Percentiles rank a stretch among this genome's conserved stretches.
Conservation (phyloP, 1,140 invertebrate species). For the Thaumatotibia leucotreta region DNA sequence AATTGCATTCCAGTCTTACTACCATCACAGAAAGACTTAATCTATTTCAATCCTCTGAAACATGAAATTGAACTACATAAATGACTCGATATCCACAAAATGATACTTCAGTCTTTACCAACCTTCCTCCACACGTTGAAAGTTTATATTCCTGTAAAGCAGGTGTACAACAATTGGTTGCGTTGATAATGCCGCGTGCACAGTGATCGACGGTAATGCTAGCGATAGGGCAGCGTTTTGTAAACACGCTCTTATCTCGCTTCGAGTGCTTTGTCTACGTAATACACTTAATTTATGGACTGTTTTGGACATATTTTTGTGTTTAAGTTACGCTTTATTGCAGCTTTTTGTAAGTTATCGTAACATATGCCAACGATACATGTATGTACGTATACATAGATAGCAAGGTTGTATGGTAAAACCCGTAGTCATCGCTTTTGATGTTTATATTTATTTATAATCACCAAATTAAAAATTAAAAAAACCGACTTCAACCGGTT, state of each 20-base stretch:
- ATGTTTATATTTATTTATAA: too few relatives aligned
- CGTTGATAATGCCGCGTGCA: not conserved
- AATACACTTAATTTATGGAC: constrained; percentile 13
- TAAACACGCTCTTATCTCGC: constrained; percentile 8
- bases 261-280: constrained; percentile 6
- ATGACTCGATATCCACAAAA: not conserved
- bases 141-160: not conserved
- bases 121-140: not conserved
- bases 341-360: not conserved
- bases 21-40: not conserved
- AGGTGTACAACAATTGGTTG: not conserved
- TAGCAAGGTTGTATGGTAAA: too few relatives aligned
- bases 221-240: constrained; percentile 6
- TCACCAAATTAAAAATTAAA: too few relatives aligned
- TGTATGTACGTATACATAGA: too few relatives aligned
- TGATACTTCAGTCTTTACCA: not conserved
- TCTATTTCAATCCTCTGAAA: not conserved
- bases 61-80: not conserved
- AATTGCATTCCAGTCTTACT: too few relatives aligned
- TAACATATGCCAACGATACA: not conserved
- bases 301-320: constrained; percentile 10
- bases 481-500: too few relatives aligned
- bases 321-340: not conserved
- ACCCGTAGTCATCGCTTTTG: too few relatives aligned
- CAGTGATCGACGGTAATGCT: constrained; percentile 5